Conservation (phyloP, 1,140 invertebrate genomes). For the Orchestia grillus region DNA sequence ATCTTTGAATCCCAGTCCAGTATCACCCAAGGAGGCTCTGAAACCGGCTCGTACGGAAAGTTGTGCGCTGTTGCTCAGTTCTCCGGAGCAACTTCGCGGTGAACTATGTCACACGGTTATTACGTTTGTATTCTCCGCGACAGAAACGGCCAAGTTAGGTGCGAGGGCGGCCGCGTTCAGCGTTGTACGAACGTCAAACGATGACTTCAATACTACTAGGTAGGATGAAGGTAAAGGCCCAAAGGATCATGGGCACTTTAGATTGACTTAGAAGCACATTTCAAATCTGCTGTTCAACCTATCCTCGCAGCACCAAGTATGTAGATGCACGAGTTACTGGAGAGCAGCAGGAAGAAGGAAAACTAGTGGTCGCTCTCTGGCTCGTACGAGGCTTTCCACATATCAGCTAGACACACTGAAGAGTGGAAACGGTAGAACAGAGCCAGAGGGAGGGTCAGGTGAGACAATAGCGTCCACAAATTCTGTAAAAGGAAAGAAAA, state of each 20-base stretch:
- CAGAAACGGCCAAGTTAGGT: constrained; percentile 8
- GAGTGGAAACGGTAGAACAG: constrained; percentile 90
- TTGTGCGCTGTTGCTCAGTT: neutral
- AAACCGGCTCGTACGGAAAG: neutral
- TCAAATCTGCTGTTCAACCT: constrained; percentile 22
- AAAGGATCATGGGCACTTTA: neutral
- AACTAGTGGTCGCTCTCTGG: constrained; percentile 67
- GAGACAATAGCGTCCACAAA: constrained; percentile 82
- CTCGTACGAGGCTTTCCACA: constrained; percentile 86
- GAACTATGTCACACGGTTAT: neutral
- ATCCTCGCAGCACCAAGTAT: constrained; percentile 45
- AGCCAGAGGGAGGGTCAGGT: constrained; percentile 82
- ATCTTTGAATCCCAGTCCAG: neutral
- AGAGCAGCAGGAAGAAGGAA: constrained; percentile 17
- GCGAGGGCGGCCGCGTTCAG: constrained; percentile 19
- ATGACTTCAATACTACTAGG: constrained; percentile 47
- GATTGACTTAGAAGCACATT: constrained; percentile 53
- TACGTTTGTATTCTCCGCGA: neutral
- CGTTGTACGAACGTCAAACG: constrained; percentile 25
- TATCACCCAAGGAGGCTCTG: neutral
- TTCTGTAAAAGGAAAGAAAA: constrained; percentile 69
- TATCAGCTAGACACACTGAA: constrained; percentile 85
- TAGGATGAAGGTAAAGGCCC: constrained; percentile 45
- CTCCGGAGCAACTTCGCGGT: neutral
- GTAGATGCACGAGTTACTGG: constrained; percentile 29